Evolutionary conservation across 2,888 invertebrate genomes (phyloP), one percentile per base, ranked within the genome.

Genomic region (Drosophila antonietae): DNA sequence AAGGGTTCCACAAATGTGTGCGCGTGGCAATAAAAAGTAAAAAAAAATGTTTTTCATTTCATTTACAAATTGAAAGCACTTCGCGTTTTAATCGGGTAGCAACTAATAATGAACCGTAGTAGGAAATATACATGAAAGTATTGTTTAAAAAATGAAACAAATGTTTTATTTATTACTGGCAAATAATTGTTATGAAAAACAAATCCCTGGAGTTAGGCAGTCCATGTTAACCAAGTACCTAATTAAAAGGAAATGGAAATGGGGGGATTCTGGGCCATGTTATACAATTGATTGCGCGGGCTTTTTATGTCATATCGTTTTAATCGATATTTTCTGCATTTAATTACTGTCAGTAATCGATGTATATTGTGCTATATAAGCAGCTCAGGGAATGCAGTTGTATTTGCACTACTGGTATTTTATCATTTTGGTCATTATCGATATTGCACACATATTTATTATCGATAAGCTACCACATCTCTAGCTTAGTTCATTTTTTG

Each of bases 401-500:
- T 2, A 10, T 44, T 33, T 6, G 2, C 33, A 23, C 41, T 23
- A 14, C 3, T 44, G 18, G 37, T 43, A 59, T 60, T 59, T 59
- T 28, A 14, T 23, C 3, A 49, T 23, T 35, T 31, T 2, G 23
- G 18, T 15, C 44, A n/a, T 15, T 43, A 51, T 68, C 56, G 67
- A 55, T 28, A 10, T 18, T 35, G 20, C 6, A 3, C 9, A 9
- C 8, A n/a, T 35, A 8, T 18, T 18, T 28, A 43, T 12, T 28
- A 43, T 53, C 70, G 57, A 55, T 57, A 69, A 49, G 49, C 20
- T 14, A 5, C 7, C 58, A 37, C 62, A 63, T 63, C 59, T 35
- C 47, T 70, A 59, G 33, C 44, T 78, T 55, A 77, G 58, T 81
- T 81, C 78, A 70, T 78, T 81, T 78, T 81, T 73, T 80, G 81